These are phyloP conservation scores for Dreissena rostriformis DNA, from an alignment of 1,140 invertebrate genomes.

Conservation along the genomic window DNA sequence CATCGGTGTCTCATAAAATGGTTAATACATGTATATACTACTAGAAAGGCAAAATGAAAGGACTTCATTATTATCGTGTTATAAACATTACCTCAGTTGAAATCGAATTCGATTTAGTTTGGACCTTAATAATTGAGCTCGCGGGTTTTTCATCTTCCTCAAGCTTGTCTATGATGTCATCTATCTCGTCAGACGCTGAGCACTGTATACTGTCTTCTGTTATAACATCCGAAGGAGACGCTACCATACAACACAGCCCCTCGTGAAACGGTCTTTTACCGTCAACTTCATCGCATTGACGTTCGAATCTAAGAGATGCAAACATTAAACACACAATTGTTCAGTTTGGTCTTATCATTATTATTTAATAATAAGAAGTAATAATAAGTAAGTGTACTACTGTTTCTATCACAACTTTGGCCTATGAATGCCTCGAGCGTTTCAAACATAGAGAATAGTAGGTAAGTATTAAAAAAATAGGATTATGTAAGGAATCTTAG, in stretches of 20 bases:
- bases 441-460: no score
- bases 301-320: background rate
- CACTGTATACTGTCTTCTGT: conserved; percentile 30
- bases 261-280: conserved; percentile 14
- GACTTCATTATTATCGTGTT: background rate
- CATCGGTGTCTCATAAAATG: background rate
- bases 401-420: no score
- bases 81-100: conserved; percentile 4
- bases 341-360: no score
- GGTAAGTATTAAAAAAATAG: no score
- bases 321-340: background rate
- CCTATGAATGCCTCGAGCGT: no score
- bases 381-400: no score
- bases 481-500: no score
- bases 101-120: background rate
- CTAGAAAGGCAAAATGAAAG: background rate
- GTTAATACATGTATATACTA: background rate
- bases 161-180: conserved; percentile 18
- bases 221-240: conserved; percentile 21
- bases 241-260: conserved; percentile 19
- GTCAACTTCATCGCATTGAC: conserved; percentile 20
- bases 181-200: conserved; percentile 23
- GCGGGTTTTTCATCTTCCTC: conserved; percentile 29
- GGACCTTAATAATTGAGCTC: conserved; percentile 21
- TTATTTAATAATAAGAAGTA: no score